Conservation (phyloP, 2,888 invertebrate genomes). For the Drosophila bunnanda region DNA sequence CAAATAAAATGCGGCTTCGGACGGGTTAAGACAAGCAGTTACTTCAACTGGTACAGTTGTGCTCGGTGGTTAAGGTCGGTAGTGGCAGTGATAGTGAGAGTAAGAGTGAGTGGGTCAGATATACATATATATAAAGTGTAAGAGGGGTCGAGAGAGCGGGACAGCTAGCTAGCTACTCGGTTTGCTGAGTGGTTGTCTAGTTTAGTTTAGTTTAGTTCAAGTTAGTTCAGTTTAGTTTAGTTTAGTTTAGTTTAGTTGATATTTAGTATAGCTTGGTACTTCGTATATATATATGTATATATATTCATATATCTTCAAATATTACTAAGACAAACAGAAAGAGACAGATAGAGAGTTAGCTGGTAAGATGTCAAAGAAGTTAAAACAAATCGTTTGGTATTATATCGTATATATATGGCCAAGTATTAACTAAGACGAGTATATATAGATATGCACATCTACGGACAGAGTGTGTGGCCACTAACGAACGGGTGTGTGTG, state of each 20-base stretch:
- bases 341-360: constrained; percentile 39
- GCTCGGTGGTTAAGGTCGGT: constrained; percentile 5
- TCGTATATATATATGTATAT: constrained; percentile 48
- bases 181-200: constrained; percentile 33
- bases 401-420: constrained; percentile 35
- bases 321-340: constrained; percentile 52
- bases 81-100: constrained; percentile 4
- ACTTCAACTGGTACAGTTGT: constrained; percentile 14
- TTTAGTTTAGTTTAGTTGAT: constrained; percentile 24
- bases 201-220: constrained; percentile 30
- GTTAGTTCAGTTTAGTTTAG: constrained; percentile 22
- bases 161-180: constrained; percentile 19
- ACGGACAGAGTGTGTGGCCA: constrained; percentile 28
- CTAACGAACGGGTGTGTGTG: constrained; percentile 17
- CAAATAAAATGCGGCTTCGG: constrained; percentile 27
- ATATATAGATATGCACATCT: constrained; percentile 31
- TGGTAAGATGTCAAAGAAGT: constrained; percentile 32
- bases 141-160: neutral
- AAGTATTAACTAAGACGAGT: constrained; percentile 35
- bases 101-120: constrained; percentile 5
- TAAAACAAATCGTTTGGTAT: constrained; percentile 58
- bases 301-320: constrained; percentile 53
- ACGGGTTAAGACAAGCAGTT: constrained; percentile 23
- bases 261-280: constrained; percentile 51
- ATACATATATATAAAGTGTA: constrained; percentile 3